phyloP scores from a whole-genome alignment of 2,113 vertebrate species.

The Syrmaticus mikado region DNA sequence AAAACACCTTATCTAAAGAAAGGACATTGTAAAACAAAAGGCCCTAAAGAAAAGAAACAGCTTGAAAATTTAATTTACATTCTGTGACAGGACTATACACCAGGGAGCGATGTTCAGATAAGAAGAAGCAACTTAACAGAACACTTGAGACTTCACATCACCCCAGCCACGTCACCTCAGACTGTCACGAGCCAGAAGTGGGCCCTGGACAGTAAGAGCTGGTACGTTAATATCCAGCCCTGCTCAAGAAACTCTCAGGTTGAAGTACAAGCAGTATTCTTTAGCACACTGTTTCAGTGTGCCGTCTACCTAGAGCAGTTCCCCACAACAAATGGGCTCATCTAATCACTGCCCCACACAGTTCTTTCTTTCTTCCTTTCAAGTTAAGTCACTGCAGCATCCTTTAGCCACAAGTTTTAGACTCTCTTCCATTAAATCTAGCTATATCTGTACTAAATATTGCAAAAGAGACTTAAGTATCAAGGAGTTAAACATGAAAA shows the following conservation, averaged over 20 bases:
- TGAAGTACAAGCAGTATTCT: not conserved
- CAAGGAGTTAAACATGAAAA: not conserved
- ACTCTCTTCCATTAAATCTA: not conserved
- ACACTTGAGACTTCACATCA: not conserved
- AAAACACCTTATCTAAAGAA: not conserved
- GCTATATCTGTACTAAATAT: not conserved
- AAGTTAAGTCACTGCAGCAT: not conserved
- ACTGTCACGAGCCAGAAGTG: not conserved
- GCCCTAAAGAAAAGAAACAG: not conserved
- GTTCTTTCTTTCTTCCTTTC: not conserved
- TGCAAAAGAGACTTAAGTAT: not conserved
- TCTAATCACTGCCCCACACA: not conserved
- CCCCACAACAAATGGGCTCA: not conserved
- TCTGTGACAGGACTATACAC: not conserved
- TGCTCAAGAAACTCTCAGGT: not conserved
- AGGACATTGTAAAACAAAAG: not conserved
- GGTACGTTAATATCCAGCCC: not conserved
- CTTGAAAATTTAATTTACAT: not conserved
- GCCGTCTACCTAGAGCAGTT: accelerated
- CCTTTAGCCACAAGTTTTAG: not conserved
- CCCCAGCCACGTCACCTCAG: not conserved
- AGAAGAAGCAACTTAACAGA: not conserved
- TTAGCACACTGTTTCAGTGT: not conserved
- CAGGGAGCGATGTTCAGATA: not conserved
- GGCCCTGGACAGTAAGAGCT: not conserved